Percentiles rank a stretch among this genome's conserved stretches.
phyloP scores from a whole-genome alignment of 2,113 vertebrate genomes.

The Hypocryptadius cinnamomeus region DNA sequence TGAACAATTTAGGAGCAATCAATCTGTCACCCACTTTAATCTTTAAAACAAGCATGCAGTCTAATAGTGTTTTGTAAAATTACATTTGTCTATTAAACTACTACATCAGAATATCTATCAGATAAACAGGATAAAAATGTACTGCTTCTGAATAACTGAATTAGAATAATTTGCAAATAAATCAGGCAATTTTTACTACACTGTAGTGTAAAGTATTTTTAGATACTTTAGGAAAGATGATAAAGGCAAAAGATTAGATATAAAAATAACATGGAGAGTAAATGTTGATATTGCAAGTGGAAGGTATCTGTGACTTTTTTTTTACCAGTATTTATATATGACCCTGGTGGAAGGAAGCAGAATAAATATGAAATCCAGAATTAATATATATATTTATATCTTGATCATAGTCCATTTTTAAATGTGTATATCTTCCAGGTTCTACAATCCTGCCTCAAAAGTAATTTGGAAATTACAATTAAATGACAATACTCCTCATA shows the following conservation, averaged over 20 bases:
- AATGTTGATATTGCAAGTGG: background rate
- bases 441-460: background rate
- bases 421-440: background rate
- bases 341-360: background rate
- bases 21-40: background rate
- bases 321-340: background rate
- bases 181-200: background rate
- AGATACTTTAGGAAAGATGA: background rate
- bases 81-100: slow-evolving; percentile 12
- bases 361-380: background rate
- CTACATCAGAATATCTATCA: background rate
- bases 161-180: background rate
- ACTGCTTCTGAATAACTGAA: background rate
- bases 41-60: slow-evolving; percentile 6
- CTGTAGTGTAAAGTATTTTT: background rate
- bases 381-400: background rate
- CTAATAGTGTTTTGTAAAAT: background rate
- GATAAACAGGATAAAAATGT: background rate
- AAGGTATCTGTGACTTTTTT: background rate
- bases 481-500: background rate
- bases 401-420: background rate
- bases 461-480: background rate
- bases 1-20: background rate
- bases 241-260: background rate
- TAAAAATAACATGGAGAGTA: background rate